A percentile compares a stretch with the other conserved stretches of the same genome.
Evolutionary conservation across 2,113 vertebrate species (phyloP).

Genomic region (Apeltes quadracus): DNA sequence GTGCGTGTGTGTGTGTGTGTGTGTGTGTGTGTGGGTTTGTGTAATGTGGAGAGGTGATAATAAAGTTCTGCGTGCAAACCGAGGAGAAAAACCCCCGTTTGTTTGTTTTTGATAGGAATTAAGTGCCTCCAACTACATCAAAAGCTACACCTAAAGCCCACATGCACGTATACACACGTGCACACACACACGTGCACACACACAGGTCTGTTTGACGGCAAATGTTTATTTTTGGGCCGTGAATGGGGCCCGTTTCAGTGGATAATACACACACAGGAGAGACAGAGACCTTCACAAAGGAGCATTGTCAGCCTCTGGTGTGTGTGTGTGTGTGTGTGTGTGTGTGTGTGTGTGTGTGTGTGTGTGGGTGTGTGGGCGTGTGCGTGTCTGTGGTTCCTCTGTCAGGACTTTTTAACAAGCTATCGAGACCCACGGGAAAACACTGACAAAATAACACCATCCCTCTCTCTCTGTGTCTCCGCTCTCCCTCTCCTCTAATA

Average conservation of each 20-base stretch:
- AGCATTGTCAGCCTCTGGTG: slow-evolving; percentile 24
- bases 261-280: slow-evolving; percentile 33
- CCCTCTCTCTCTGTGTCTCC: slow-evolving; percentile 36
- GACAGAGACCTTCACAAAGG: slow-evolving; percentile 35
- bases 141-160: not conserved
- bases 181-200: not conserved
- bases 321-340: slow-evolving; percentile 32
- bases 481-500: slow-evolving; percentile 63
- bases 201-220: slow-evolving; percentile 48
- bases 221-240: slow-evolving; percentile 42
- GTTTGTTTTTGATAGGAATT: slow-evolving; percentile 48
- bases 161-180: not conserved
- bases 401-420: slow-evolving; percentile 82
- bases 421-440: slow-evolving; percentile 67
- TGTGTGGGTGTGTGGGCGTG: slow-evolving; percentile 36
- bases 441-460: slow-evolving; percentile 76
- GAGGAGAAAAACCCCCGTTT: slow-evolving; percentile 10
- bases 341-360: slow-evolving; percentile 36
- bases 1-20: slow-evolving; percentile 15
- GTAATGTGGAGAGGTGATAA: not conserved
- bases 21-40: slow-evolving; percentile 6
- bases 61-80: slow-evolving; percentile 20
- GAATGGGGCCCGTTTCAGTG: slow-evolving; percentile 37
- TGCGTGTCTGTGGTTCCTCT: slow-evolving; percentile 65
- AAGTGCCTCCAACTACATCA: slow-evolving; percentile 37